These are phyloP conservation scores for Stomatorhinus ivindoensis DNA, from an alignment of 2,113 vertebrate genomes.

Conservation along the genomic window DNA sequence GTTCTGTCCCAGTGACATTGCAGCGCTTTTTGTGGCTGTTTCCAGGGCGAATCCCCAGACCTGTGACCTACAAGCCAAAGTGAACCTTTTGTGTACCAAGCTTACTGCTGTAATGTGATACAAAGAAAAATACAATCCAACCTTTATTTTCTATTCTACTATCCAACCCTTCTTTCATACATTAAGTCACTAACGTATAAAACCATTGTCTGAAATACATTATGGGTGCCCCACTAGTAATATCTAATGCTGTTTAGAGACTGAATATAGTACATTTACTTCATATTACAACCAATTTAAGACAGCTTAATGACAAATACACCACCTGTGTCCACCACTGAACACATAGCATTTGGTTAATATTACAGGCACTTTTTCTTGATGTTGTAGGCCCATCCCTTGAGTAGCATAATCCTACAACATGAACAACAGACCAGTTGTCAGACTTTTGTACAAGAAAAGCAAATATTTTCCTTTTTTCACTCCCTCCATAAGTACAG, in stretches of 20 bases:
- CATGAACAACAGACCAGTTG: background rate
- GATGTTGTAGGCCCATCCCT: background rate
- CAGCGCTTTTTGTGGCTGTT: constrained; percentile 36
- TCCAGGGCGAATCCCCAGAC: constrained; percentile 47
- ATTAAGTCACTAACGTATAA: background rate
- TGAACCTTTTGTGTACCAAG: constrained; percentile 66
- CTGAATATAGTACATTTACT: background rate
- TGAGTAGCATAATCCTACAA: background rate
- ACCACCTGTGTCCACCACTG: background rate
- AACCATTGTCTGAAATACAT: background rate
- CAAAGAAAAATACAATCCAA: background rate
- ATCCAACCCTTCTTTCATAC: background rate
- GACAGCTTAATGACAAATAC: background rate
- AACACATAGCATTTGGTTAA: background rate
- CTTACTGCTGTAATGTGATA: constrained; percentile 69
- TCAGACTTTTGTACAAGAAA: background rate
- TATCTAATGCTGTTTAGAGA: background rate
- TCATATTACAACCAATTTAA: background rate
- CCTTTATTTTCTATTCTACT: background rate
- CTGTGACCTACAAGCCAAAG: constrained; percentile 50
- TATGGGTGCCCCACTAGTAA: background rate
- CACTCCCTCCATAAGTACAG: background rate
- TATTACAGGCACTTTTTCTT: background rate
- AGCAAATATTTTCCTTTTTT: background rate
- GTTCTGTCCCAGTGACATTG: constrained; percentile 64